Evolutionary conservation across 2,888 invertebrate species (phyloP), one percentile per base, ranked within the genome.

Genomic region (Parnassius smintheus): DNA sequence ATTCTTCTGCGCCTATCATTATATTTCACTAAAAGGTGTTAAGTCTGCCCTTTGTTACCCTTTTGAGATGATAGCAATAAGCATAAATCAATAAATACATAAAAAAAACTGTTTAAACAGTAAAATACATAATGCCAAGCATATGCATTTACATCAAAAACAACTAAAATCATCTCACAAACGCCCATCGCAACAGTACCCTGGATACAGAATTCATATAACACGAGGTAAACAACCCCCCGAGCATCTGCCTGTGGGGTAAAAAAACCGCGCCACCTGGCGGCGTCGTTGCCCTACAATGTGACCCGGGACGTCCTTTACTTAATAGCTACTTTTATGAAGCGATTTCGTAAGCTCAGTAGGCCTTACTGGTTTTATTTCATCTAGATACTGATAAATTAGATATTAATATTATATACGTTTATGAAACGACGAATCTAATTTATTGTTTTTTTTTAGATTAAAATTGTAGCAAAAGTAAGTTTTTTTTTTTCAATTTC

Each of bases 221-320:
- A 57, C 46, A 18, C 42, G 50, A 67, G 67, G 68, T 66, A 66
- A 65, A 65, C 62, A 60, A 62, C 59, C 67, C 68, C 52, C 46
- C 45, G 62, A 64, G 62, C 69, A 69, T 68, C 69, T 69, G 69
- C 62, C 66, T 49, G 46, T 12, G 22, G 51, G 52, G 53, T 25
- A 35, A 61, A 60, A 68, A 69, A 68, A 65, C 64, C 53, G 9
- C 62, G 53, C 65, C 69, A 69, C 69, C 69, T 69, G 61, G 61
- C 61, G 13, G 9, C 56, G 61, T 56, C 61, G 35, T 49, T 42
- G 56, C 49, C 61, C 61, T 56, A 50, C 61, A 61, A 56, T 61
- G 61, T 61, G 61, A 61, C 61, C 44, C 50, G 49, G 56, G 22
- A 7, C 50, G 61, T 42, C 44, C 45, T 11, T 1, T 46, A 45